phyloP scores from a whole-genome alignment of 1,140 invertebrate species.

The Trichogramma pretiosum region DNA sequence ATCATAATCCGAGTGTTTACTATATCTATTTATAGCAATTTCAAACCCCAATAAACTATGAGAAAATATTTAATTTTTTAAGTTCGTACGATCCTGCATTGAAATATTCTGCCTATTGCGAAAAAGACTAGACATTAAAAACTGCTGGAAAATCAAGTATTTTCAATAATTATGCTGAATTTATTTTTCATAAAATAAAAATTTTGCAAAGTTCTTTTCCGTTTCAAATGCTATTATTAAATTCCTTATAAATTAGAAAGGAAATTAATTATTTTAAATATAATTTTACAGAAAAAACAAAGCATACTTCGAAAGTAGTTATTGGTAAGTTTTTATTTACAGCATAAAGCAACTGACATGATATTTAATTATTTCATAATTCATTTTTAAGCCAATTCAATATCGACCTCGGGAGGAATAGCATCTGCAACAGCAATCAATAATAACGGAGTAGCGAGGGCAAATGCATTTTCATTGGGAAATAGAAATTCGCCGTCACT shows the following conservation, averaged over 20 bases:
- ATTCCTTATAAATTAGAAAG: background rate
- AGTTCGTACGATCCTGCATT: no score
- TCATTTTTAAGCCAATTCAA: conserved; percentile 1
- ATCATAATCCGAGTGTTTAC: no score
- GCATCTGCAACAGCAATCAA: conserved; percentile 1
- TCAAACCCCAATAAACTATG: no score
- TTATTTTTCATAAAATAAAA: no score
- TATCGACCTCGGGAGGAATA: conserved; percentile 2
- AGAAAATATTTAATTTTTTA: no score
- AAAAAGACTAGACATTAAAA: no score
- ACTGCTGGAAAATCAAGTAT: no score
- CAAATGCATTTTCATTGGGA: conserved; percentile 4
- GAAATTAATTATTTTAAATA: background rate
- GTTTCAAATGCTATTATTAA: no score
- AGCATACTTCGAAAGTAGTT: background rate
- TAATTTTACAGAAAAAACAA: background rate
- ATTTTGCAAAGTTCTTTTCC: no score
- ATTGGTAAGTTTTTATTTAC: background rate
- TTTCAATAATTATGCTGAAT: no score
- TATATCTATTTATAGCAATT: no score
- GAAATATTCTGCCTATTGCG: no score
- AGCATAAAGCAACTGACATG: background rate
- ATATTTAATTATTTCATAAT: background rate
- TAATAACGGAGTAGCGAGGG: conserved; percentile 5
- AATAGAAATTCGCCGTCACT: background rate